Percentiles rank a stretch among this genome's conserved stretches.
phyloP scores from a whole-genome alignment of 2,113 vertebrate genomes.

The Myiozetetes cayanensis region DNA sequence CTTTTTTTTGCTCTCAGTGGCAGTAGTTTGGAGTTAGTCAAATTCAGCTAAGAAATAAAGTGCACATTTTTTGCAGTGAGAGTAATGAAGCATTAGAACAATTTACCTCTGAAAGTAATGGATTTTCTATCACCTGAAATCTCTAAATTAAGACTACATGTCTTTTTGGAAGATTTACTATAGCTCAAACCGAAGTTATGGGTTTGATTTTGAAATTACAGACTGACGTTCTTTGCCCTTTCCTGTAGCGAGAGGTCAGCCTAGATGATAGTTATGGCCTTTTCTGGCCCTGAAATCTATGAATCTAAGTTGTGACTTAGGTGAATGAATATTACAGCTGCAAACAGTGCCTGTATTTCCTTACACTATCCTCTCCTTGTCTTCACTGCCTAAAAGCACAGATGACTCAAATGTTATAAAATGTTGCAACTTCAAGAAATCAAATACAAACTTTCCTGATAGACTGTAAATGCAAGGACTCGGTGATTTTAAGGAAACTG shows the following conservation, averaged over 20 bases:
- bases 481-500: background rate
- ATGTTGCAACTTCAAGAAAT: background rate
- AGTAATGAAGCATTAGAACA: slow-evolving; percentile 30
- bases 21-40: background rate
- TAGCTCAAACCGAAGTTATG: background rate
- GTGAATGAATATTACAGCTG: background rate
- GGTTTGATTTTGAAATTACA: slow-evolving; percentile 32
- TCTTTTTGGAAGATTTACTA: background rate
- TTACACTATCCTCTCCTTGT: background rate
- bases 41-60: background rate
- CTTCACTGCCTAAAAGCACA: background rate
- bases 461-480: background rate
- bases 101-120: slow-evolving; percentile 35
- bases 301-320: background rate
- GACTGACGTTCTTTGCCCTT: background rate
- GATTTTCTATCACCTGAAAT: background rate
- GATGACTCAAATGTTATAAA: background rate
- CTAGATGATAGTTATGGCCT: background rate
- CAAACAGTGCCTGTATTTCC: background rate
- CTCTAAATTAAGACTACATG: slow-evolving; percentile 17
- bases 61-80: background rate
- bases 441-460: background rate
- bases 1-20: background rate
- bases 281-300: background rate
- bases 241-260: background rate